Evolutionary conservation across 2,113 vertebrate species (phyloP).

Genomic region (Turdus rufiventris): DNA sequence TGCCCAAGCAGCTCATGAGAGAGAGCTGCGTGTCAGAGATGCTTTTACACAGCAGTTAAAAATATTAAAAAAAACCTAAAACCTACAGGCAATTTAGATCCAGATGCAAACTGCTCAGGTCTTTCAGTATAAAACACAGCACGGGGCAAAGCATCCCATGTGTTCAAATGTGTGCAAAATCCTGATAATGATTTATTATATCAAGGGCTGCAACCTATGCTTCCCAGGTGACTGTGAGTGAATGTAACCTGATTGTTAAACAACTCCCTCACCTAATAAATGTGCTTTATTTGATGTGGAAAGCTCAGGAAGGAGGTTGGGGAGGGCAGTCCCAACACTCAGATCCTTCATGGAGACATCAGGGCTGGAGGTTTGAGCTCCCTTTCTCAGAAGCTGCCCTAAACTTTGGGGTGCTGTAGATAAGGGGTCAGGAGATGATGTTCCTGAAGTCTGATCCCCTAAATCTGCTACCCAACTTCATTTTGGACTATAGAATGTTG

Average conservation of each 20-base stretch:
- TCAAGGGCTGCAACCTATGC: background rate
- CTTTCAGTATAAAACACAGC: background rate
- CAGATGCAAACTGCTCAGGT: slow-evolving; percentile 15
- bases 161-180: slow-evolving; percentile 15
- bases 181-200: slow-evolving; percentile 36
- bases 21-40: background rate
- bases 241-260: slow-evolving; percentile 35
- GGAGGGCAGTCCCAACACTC: background rate
- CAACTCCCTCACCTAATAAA: slow-evolving; percentile 49
- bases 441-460: background rate
- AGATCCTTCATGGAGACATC: background rate
- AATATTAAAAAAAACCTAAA: background rate
- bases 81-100: background rate
- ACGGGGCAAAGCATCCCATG: slow-evolving; percentile 19
- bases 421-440: background rate
- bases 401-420: background rate
- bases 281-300: background rate
- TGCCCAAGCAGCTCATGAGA: background rate
- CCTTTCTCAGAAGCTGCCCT: background rate
- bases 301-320: background rate
- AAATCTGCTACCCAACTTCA: background rate
- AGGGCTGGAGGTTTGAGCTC: background rate
- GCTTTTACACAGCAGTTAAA: background rate
- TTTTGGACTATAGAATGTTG: background rate
- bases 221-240: background rate